These are phyloP conservation scores for Simalia tracyae DNA, from an alignment of 2,797 vertebrate genomes.

Conservation along the genomic window DNA sequence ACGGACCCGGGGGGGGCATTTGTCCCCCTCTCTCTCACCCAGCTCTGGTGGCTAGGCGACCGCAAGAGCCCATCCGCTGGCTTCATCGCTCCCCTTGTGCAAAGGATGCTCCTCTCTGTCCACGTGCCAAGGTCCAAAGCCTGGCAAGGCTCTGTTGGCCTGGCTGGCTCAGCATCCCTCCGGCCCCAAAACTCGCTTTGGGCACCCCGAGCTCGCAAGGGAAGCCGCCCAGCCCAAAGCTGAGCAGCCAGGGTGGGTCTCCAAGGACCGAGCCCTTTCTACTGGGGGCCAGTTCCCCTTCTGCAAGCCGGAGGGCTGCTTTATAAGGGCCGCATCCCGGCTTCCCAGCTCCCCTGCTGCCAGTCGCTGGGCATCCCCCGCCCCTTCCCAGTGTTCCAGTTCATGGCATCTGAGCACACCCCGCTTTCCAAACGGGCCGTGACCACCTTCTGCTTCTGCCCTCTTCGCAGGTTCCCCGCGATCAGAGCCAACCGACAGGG, in stretches of 20 bases:
- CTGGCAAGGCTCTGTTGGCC: too few species aligned
- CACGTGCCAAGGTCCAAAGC: too few species aligned
- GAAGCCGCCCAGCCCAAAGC: background rate
- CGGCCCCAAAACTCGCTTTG: background rate
- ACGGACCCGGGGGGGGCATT: too few species aligned
- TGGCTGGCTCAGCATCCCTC: background rate
- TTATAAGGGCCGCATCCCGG: background rate
- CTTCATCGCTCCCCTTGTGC: background rate
- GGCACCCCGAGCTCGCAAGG: background rate
- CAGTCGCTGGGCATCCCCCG: background rate
- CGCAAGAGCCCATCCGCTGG: too few species aligned
- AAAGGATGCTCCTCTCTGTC: background rate
- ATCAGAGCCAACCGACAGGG: constrained; percentile 57
- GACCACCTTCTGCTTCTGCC: too few species aligned
- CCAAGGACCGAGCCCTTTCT: background rate
- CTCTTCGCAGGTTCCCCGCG: constrained; percentile 51
- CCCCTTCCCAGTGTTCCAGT: background rate
- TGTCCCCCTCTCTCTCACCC: too few species aligned
- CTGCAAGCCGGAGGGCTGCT: background rate
- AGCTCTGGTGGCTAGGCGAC: too few species aligned
- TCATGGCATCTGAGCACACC: background rate
- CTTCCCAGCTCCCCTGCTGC: background rate
- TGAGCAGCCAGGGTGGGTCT: too few species aligned
- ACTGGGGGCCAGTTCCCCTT: background rate
- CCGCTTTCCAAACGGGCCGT: accelerated